Evolutionary conservation across 1,140 invertebrate genomes (phyloP), one percentile per base, ranked within the genome.

Genomic region (Drosophila setifemur): DNA sequence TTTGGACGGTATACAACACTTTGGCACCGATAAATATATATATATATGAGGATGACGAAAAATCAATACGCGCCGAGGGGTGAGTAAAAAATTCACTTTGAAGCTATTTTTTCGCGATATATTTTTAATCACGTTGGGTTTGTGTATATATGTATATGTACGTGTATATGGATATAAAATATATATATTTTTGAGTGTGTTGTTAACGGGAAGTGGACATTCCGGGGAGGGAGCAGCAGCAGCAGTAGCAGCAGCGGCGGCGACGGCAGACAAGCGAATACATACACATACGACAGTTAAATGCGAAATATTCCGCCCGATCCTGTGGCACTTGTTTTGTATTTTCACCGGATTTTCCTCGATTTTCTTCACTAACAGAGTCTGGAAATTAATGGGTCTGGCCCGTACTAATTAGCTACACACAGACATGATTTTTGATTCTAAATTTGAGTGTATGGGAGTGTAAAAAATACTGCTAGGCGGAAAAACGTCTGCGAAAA

Each of bases 401-500:
- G 21, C 21, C 48, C 21, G 12, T 35, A 25, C 48, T 39, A 52
- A 37, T 64, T 53, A 42, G 47, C 39, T 44, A 35, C 7, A 7
- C 33, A 37, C 12, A 16, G 14, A 53, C 50, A 52, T 53, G 25
- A 0, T 57, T 26, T 45, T 16, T 12, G 2, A n/a, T 49, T 35
- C 33, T 12, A 40, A 3, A 33, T 11, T 23, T 53, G 18, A 26
- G 6, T 47, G 28, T 42, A 31, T 47, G 60, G 44, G 44, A 14
- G 49, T 28, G 12, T 19, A 7, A 26, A 64, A 86, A 85, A 85
- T 85, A 72, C 61, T 85, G 49, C 81, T 79, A 85, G 58, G 70
- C 81, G 81, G 82, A 86, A 85, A 81, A 85, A 82, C 81, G 81
- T 87, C 81, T 87, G 81, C 72, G 79, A 73, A 86, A 85, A 85